Conservation (phyloP, 2,888 invertebrate genomes). For the Tryphoninae sp. region DNA sequence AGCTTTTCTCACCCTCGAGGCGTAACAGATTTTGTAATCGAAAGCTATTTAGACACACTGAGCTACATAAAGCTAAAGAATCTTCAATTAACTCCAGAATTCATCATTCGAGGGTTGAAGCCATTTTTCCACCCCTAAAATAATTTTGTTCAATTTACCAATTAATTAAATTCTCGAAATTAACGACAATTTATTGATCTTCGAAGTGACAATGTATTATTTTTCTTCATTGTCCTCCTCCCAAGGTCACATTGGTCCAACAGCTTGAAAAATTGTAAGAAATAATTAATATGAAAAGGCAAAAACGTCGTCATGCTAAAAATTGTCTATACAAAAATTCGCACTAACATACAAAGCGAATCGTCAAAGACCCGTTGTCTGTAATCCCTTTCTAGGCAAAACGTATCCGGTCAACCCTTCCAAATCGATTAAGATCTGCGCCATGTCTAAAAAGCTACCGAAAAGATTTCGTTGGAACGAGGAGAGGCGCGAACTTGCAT, state of each 20-base stretch:
- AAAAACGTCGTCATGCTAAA: constrained; percentile 26
- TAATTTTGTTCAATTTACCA: too few relatives aligned
- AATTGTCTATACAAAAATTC: constrained; percentile 17
- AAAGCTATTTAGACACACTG: constrained; percentile 59
- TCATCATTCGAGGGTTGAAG: not conserved
- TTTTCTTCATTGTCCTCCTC: too few relatives aligned
- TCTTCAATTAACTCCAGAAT: not conserved
- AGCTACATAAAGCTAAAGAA: not conserved
- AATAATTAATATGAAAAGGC: not conserved
- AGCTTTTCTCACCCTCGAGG: constrained; percentile 34
- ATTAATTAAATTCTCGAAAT: too few relatives aligned
- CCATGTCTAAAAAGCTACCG: not conserved
- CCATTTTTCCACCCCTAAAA: not conserved
- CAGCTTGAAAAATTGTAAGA: constrained; percentile 9
- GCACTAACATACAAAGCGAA: not conserved
- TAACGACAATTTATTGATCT: too few relatives aligned
- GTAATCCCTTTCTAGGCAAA: not conserved
- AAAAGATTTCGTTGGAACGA: constrained; percentile 18
- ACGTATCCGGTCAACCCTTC: constrained; percentile 33
- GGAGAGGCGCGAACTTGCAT: constrained; percentile 42
- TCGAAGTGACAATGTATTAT: too few relatives aligned
- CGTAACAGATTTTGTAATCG: constrained; percentile 64
- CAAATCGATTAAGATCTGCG: constrained; percentile 47
- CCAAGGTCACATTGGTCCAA: not conserved
- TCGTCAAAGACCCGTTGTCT: constrained; percentile 9